phyloP scores from a whole-genome alignment of 1,140 invertebrate species.

The Drosophila saltans region DNA sequence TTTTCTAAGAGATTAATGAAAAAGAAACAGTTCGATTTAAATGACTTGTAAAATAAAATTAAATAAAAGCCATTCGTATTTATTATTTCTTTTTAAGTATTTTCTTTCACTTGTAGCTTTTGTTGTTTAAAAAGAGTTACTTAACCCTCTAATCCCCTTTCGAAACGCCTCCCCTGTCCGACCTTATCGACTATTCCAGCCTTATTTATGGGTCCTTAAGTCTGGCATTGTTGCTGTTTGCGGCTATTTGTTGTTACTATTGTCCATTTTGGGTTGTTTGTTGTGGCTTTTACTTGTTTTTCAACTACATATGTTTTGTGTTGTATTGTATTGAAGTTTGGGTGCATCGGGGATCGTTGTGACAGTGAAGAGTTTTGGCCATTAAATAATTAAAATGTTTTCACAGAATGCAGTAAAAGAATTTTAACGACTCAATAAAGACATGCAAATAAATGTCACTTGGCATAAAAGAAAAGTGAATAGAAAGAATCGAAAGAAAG shows the following conservation, averaged over 20 bases:
- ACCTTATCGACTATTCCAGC: neutral
- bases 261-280: neutral
- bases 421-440: slow-evolving; percentile 76
- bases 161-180: neutral
- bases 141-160: neutral
- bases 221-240: slow-evolving; percentile 1
- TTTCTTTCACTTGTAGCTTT: no score
- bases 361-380: slow-evolving; percentile 11
- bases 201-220: slow-evolving; percentile 4
- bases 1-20: no score
- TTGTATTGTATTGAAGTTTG: neutral
- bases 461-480: slow-evolving; percentile 18
- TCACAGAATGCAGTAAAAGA: slow-evolving; percentile 25
- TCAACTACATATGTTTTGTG: neutral
- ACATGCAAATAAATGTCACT: slow-evolving; percentile 63
- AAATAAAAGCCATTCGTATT: no score
- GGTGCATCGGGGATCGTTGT: neutral
- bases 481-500: slow-evolving; percentile 8
- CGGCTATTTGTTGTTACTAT: neutral
- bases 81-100: no score
- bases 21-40: no score
- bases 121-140: no score
- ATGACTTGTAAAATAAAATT: no score
- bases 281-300: neutral
- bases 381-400: slow-evolving; percentile 73